These are phyloP conservation scores for Macrobrachium nipponense DNA, from an alignment of 1,140 invertebrate species.

Conservation along the genomic window DNA sequence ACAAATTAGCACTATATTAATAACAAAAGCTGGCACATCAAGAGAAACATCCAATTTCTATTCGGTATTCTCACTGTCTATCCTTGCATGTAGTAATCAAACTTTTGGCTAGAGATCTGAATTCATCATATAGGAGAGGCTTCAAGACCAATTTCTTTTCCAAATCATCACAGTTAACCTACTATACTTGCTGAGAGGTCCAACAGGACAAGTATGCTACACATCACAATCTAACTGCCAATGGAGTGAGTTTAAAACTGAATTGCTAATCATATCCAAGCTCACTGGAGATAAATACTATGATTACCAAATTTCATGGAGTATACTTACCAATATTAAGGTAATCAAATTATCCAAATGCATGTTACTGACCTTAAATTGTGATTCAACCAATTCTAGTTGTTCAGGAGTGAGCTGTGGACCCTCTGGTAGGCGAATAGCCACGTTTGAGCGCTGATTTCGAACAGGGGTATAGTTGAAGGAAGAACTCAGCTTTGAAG, in stretches of 20 bases:
- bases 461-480: conserved; percentile 58
- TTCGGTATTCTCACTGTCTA: background rate
- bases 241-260: background rate
- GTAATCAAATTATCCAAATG: too few relatives aligned
- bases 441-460: conserved; percentile 41
- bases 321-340: background rate
- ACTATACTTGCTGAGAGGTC: too few relatives aligned
- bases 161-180: background rate
- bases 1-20: too few relatives aligned
- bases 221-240: too few relatives aligned
- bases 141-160: too few relatives aligned
- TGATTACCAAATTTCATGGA: conserved; percentile 13
- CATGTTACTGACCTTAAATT: conserved; percentile 60
- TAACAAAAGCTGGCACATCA: too few relatives aligned
- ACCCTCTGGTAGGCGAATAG: conserved; percentile 60
- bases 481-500: conserved; percentile 61
- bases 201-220: too few relatives aligned
- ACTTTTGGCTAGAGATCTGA: conserved; percentile 29
- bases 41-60: too few relatives aligned
- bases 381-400: conserved; percentile 60
- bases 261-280: conserved; percentile 1
- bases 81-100: conserved; percentile 27
- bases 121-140: too few relatives aligned
- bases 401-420: conserved; percentile 60
- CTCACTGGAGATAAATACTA: conserved; percentile 6